Evolutionary conservation across 2,113 vertebrate species (phyloP).

Genomic region (Callopanchax toddi): DNA sequence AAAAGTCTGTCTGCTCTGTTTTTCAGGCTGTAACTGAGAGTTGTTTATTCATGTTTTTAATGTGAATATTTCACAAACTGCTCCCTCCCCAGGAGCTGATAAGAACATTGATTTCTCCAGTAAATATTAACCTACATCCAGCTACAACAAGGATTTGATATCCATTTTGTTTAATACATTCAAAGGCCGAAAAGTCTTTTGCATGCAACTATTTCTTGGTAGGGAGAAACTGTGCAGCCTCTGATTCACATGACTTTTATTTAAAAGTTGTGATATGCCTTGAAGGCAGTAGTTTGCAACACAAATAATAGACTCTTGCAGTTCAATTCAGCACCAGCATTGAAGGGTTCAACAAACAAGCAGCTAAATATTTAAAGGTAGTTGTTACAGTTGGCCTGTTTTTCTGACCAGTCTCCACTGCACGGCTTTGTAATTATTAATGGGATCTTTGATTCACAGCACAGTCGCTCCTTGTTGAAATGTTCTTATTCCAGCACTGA

Average conservation of each 20-base stretch:
- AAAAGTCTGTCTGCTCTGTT: not conserved
- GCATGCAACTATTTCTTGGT: too few relatives aligned
- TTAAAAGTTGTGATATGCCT: too few relatives aligned
- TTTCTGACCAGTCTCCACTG: not conserved
- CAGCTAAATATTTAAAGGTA: not conserved
- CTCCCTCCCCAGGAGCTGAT: not conserved
- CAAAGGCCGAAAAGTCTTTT: not conserved
- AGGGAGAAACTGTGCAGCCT: too few relatives aligned
- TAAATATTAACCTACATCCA: not conserved
- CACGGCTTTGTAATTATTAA: not conserved
- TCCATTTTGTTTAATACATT: not conserved
- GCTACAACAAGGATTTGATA: not conserved
- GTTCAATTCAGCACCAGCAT: not conserved
- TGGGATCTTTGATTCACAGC: not conserved
- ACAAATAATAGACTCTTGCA: not conserved
- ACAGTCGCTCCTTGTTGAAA: not conserved
- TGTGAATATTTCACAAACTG: not conserved
- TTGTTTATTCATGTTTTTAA: not conserved
- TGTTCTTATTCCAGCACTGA: conserved; percentile 4
- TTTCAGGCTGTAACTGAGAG: not conserved
- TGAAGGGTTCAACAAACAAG: not conserved
- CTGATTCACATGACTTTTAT: too few relatives aligned
- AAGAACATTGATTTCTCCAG: not conserved
- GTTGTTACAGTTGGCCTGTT: not conserved
- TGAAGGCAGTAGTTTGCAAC: too few relatives aligned